Conservation (phyloP, 2,113 vertebrate genomes). For the Bos javanicus region DNA sequence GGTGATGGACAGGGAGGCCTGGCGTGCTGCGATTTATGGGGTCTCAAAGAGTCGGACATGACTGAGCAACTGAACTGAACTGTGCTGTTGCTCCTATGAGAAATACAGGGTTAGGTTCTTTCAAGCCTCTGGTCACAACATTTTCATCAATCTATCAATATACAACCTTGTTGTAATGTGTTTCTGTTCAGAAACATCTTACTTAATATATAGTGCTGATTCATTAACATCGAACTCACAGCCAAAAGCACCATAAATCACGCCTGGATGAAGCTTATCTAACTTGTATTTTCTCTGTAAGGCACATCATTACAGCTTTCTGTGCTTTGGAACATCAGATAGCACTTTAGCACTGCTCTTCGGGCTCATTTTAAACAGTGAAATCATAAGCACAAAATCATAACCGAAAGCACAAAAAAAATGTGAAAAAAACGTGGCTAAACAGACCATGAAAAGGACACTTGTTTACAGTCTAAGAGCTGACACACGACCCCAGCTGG, state of each 20-base stretch:
- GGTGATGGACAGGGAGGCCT: no score
- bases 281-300: not conserved
- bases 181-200: not conserved
- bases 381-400: not conserved
- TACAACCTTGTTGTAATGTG: not conserved
- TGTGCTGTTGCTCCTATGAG: not conserved
- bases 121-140: not conserved
- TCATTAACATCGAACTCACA: not conserved
- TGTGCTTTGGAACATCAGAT: not conserved
- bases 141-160: not conserved
- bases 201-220: not conserved
- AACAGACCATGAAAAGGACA: not conserved
- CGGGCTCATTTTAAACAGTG: not conserved
- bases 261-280: not conserved
- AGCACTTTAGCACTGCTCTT: not conserved
- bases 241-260: not conserved
- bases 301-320: not conserved
- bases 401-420: not conserved
- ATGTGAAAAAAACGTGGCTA: not conserved
- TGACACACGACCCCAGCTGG: not conserved
- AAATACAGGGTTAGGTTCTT: not conserved
- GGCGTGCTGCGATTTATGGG: no score
- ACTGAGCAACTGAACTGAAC: no score
- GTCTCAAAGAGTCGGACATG: fast-evolving
- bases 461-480: not conserved